A percentile compares a stretch with the other conserved stretches of the same genome.
Evolutionary conservation across 2,888 invertebrate species (phyloP).

Genomic region (Leucozona laternaria): DNA sequence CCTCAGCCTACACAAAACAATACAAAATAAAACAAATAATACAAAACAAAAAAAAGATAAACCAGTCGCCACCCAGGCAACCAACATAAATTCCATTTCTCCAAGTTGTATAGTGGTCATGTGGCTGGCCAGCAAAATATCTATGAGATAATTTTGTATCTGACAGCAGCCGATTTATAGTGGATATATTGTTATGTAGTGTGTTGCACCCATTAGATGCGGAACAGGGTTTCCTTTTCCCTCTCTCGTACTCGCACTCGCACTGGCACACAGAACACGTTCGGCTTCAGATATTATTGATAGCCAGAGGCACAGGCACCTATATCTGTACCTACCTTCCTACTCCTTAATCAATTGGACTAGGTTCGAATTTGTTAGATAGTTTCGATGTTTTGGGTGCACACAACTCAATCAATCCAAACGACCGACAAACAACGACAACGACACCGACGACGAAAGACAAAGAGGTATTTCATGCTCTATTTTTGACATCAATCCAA

Average conservation of each 20-base stretch:
- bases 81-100: constrained; percentile 65
- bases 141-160: constrained; percentile 70
- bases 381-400: constrained; percentile 36
- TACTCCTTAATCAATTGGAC: constrained; percentile 41
- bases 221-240: constrained; percentile 22
- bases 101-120: constrained; percentile 35
- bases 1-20: constrained; percentile 54
- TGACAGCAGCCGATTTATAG: constrained; percentile 71
- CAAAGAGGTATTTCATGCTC: constrained; percentile 38
- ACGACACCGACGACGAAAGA: constrained; percentile 14
- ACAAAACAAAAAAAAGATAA: constrained; percentile 6
- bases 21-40: not conserved
- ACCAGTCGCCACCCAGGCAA: constrained; percentile 45
- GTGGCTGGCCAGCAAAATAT: constrained; percentile 49
- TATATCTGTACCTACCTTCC: not conserved
- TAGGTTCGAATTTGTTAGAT: constrained; percentile 32
- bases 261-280: constrained; percentile 8
- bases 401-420: constrained; percentile 25
- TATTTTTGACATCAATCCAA: constrained; percentile 54
- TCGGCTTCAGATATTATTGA: constrained; percentile 20
- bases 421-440: not conserved
- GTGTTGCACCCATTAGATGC: constrained; percentile 46
- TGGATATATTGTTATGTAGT: constrained; percentile 58
- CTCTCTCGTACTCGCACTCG: too few species aligned
- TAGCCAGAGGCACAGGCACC: constrained; percentile 12